Evolutionary conservation across 2,888 invertebrate genomes (phyloP).

Genomic region (Halictus ligatus): DNA sequence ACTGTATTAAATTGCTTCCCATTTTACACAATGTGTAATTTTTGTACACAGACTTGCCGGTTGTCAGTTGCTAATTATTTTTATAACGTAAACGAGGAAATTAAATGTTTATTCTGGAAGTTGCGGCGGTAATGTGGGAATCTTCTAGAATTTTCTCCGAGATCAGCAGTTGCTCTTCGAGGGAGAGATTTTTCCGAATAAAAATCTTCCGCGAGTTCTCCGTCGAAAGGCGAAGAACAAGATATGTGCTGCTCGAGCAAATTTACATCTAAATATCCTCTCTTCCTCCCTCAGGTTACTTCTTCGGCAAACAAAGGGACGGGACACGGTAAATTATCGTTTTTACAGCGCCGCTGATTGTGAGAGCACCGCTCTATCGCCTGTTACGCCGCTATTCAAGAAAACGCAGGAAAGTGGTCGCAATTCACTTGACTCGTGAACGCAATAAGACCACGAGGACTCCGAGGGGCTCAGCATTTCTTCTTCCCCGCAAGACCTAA

Average conservation of each 20-base stretch:
- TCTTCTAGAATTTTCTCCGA: neutral
- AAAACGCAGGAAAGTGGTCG: constrained; percentile 40
- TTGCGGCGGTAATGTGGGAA: neutral
- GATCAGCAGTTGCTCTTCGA: neutral
- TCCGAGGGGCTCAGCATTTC: constrained; percentile 6
- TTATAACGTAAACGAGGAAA: neutral
- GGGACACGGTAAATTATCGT: constrained; percentile 18
- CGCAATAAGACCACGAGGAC: constrained; percentile 29
- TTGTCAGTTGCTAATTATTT: neutral
- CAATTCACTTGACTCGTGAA: constrained; percentile 42
- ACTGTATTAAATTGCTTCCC: too few relatives aligned
- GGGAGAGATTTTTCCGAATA: neutral
- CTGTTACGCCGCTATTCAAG: constrained; percentile 17
- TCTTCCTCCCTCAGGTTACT: neutral
- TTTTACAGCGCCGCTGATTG: constrained; percentile 22
- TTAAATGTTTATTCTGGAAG: neutral
- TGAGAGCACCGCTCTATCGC: constrained; percentile 11
- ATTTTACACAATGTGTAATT: too few relatives aligned
- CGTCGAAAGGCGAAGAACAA: neutral
- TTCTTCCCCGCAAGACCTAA: neutral
- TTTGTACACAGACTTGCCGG: too few relatives aligned
- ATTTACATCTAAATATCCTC: constrained; percentile 10
- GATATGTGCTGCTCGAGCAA: neutral
- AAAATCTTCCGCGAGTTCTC: neutral
- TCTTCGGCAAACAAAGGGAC: constrained; percentile 13